Conservation (phyloP, 2,888 invertebrate genomes). For the Pristionchus mayeri region DNA sequence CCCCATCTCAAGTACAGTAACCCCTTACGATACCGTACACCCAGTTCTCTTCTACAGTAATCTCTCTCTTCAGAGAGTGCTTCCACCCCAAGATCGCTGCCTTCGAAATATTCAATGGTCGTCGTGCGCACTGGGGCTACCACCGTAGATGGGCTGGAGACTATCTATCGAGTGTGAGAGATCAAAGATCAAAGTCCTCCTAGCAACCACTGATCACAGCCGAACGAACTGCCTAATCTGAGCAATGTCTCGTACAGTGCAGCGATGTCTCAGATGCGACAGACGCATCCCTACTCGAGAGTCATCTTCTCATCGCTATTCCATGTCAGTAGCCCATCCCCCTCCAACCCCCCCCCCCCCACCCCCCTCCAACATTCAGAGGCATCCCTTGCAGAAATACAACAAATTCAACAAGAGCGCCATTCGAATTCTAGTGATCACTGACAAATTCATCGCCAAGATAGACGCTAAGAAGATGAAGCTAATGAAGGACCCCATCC, state of each 20-base stretch:
- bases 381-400: slow-evolving; percentile 72
- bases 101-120: slow-evolving; percentile 84
- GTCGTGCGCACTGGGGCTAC: slow-evolving; percentile 85
- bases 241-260: slow-evolving; percentile 50
- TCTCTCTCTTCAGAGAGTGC: slow-evolving; percentile 78
- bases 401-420: slow-evolving; percentile 78
- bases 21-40: background rate
- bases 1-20: slow-evolving; percentile 58
- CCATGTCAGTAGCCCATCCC: slow-evolving; percentile 35
- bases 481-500: slow-evolving; percentile 76
- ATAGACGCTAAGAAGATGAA: slow-evolving; percentile 79
- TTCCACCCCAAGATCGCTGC: slow-evolving; percentile 86
- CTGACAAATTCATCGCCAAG: slow-evolving; percentile 79
- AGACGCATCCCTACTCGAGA: slow-evolving; percentile 51
- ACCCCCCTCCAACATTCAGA: background rate
- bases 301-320: slow-evolving; percentile 58
- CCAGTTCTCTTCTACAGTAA: background rate
- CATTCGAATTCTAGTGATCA: slow-evolving; percentile 77
- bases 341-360: background rate
- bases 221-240: slow-evolving; percentile 43
- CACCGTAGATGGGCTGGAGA: slow-evolving; percentile 88
- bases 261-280: slow-evolving; percentile 50
- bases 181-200: background rate
- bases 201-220: slow-evolving; percentile 21
- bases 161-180: slow-evolving; percentile 82